A percentile compares a stretch with the other conserved stretches of the same genome.
phyloP scores from a whole-genome alignment of 2,888 invertebrate species.

The Gryllus longicercus region DNA sequence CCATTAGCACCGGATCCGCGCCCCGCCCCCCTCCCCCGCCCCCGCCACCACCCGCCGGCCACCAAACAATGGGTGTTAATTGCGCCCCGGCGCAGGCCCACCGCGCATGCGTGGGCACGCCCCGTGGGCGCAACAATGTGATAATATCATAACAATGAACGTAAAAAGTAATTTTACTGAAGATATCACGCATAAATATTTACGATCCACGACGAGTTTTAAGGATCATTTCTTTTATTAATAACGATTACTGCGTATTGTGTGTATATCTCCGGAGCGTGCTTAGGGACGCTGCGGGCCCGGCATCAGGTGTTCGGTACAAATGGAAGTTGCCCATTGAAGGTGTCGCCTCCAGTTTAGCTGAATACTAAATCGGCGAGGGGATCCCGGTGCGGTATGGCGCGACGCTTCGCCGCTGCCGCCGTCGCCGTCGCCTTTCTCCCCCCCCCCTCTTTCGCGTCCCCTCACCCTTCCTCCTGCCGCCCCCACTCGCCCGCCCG shows the following conservation, averaged over 20 bases:
- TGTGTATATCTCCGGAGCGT: constrained; percentile 17
- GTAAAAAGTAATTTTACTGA: constrained; percentile 10
- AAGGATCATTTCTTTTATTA: constrained; percentile 11
- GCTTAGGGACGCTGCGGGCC: constrained; percentile 5
- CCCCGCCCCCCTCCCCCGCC: not conserved
- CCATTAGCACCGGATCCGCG: constrained; percentile 2
- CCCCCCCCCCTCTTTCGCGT: too few relatives aligned
- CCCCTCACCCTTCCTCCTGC: too few relatives aligned
- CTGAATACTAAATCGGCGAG: constrained; percentile 17
- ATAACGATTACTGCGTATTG: constrained; percentile 17
- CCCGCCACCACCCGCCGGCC: not conserved
- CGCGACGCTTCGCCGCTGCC: not conserved
- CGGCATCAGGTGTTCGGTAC: constrained; percentile 5
- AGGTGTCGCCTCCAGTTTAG: constrained; percentile 17
- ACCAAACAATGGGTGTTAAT: constrained; percentile 17
- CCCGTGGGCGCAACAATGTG: constrained; percentile 7
- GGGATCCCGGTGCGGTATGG: constrained; percentile 7
- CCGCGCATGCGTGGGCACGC: not conserved
- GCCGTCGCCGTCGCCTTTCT: not conserved
- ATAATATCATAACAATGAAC: constrained; percentile 10
- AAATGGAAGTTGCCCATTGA: constrained; percentile 17
- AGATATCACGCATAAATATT: constrained; percentile 17
- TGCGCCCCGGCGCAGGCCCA: not conserved
- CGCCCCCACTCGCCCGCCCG: too few relatives aligned
- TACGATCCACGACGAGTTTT: constrained; percentile 17